Evolutionary conservation across 2,113 vertebrate species (phyloP).

Genomic region (Rhinopomastus cyanomelas): DNA sequence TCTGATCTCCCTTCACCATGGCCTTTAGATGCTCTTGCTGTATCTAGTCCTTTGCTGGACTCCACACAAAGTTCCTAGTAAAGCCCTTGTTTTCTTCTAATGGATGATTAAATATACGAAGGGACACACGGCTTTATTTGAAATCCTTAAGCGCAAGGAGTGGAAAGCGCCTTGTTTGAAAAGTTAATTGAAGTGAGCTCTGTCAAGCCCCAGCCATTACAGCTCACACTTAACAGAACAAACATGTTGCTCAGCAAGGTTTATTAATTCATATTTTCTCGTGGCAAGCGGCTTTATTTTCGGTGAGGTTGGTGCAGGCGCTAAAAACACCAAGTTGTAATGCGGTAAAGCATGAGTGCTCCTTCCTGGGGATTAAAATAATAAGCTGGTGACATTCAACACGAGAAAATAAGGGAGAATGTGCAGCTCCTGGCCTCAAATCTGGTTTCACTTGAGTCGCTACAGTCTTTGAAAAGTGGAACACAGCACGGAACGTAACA

Average conservation of each 20-base stretch:
- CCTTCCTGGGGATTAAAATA: conserved; percentile 1
- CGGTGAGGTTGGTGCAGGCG: neutral
- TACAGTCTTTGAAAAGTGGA: neutral
- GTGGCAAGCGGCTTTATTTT: conserved; percentile 1
- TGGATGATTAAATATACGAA: conserved; percentile 35
- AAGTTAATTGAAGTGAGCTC: conserved; percentile 30
- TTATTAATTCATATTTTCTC: conserved; percentile 31
- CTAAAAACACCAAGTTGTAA: neutral
- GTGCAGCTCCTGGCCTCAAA: neutral
- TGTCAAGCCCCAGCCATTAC: neutral
- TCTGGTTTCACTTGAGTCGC: neutral
- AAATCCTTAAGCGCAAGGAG: conserved; percentile 7
- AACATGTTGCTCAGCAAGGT: neutral
- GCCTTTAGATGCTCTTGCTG: neutral
- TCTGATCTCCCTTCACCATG: neutral
- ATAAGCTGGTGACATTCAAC: neutral
- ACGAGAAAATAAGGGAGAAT: neutral
- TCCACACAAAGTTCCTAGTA: neutral
- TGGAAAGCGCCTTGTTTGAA: conserved; percentile 39
- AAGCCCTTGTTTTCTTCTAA: neutral
- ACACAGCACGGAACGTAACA: neutral
- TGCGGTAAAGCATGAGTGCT: neutral
- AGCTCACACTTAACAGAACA: neutral
- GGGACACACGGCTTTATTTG: neutral
- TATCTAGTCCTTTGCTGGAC: neutral